Evolutionary conservation across 2,888 invertebrate species (phyloP).

Genomic region (Sialis fuliginosa): DNA sequence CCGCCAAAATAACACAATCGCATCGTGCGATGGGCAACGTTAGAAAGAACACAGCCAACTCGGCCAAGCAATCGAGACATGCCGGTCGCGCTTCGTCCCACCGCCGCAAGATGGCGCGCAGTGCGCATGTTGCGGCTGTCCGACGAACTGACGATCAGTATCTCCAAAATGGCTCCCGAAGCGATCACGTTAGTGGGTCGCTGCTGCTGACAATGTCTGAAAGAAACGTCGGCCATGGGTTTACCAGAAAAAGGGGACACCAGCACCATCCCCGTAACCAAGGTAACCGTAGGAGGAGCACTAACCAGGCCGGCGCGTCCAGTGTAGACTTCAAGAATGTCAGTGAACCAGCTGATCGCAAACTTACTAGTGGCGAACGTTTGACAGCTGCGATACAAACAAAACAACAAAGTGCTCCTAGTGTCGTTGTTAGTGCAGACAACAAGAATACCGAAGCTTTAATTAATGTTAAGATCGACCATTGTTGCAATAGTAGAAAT

Average conservation of each 20-base stretch:
- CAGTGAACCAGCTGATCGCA: conserved; percentile 5
- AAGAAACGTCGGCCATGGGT: conserved; percentile 28
- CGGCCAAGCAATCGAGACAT: conserved; percentile 1
- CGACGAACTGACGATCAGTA: conserved; percentile 19
- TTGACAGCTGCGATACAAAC: conserved; percentile 5
- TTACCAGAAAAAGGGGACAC: conserved; percentile 49
- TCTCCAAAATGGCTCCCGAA: conserved; percentile 42
- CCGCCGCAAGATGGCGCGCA: conserved; percentile 3
- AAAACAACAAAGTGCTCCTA: neutral
- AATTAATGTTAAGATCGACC: neutral
- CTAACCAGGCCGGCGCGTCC: conserved; percentile 11
- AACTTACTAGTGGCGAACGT: conserved; percentile 1
- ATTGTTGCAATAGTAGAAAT: neutral
- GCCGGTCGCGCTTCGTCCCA: conserved; percentile 7
- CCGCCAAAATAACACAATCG: too few relatives aligned
- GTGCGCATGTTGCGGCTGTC: conserved; percentile 10
- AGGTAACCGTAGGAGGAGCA: conserved; percentile 28
- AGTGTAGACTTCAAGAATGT: conserved; percentile 27
- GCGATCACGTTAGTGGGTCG: conserved; percentile 24
- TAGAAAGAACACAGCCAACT: conserved; percentile 2
- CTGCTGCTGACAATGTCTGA: conserved; percentile 19
- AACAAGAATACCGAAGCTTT: conserved; percentile 3
- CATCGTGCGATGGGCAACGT: too few relatives aligned
- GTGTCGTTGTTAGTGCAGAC: conserved; percentile 1
- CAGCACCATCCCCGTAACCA: conserved; percentile 56